phyloP scores from a whole-genome alignment of 1,140 invertebrate species.

The Limonius californicus region DNA sequence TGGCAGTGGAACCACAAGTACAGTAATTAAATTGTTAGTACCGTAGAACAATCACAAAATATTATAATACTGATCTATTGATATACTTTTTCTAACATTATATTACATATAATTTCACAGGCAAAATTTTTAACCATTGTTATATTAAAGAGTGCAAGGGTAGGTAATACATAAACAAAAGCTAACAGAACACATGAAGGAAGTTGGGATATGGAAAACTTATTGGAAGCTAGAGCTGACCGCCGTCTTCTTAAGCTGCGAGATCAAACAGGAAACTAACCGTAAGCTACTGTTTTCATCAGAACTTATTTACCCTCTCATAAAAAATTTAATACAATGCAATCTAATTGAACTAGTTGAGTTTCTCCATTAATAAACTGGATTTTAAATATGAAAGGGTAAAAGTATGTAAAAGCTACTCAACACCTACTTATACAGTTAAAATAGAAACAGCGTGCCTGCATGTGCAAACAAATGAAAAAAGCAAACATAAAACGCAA shows the following conservation, averaged over 20 bases:
- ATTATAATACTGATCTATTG: conserved; percentile 28
- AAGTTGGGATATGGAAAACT: conserved; percentile 23
- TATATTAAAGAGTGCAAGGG: conserved; percentile 19
- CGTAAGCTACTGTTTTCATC: conserved; percentile 17
- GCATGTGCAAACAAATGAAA: background rate
- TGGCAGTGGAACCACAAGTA: conserved; percentile 3
- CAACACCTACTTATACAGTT: no score
- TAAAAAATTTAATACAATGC: no score
- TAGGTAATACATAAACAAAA: conserved; percentile 16
- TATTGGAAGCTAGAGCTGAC: conserved; percentile 38
- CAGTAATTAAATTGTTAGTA: background rate
- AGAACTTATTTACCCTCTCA: conserved; percentile 19
- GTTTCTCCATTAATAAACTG: background rate
- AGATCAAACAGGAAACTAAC: conserved; percentile 50
- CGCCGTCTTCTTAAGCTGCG: conserved; percentile 45
- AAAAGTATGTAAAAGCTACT: background rate
- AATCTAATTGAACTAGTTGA: no score
- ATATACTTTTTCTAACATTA: conserved; percentile 17
- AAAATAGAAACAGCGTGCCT: no score
- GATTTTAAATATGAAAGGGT: background rate
- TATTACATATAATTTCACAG: conserved; percentile 22
- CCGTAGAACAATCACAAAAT: background rate
- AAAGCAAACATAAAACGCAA: background rate
- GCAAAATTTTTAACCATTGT: conserved; percentile 19
- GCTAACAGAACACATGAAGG: conserved; percentile 13